Base-by-base conservation (phyloP, 2,888 invertebrate species). In the Aporophyla lueneburgensis region DNA sequence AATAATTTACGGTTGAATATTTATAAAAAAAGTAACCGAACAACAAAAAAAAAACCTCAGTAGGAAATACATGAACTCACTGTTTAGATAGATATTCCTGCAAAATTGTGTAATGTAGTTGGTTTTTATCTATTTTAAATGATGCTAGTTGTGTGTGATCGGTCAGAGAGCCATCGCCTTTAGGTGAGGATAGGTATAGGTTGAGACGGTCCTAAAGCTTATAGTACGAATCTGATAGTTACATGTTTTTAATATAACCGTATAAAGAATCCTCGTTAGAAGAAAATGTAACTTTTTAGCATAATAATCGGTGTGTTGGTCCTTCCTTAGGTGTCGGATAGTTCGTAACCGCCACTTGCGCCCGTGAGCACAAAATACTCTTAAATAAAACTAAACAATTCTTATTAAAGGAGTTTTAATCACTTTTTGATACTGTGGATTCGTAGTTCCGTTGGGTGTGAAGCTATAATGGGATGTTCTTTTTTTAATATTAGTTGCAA, bases 1-100 rank as follows among this genome's bases (percentile, higher is more conserved):
- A 96, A 96, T 96, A 96, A 96, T 96, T 96, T 96, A 96, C 91
- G 94, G 92, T 94, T 91, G 92, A 92, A 94, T 95, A 95, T 95
- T 95, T 95, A 95, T 94, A 93, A 91, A 92, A 92, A 91, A 86
- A 85, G 84, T 86, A 87, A 87, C 81, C 83, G 87, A 90, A 89
- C 88, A 90, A 88, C 88, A 90, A 88, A 87, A 89, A 92, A 90
- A 89, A 89, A 88, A 80, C 82, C 71, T 85, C 85, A 88, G 80
- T 91, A 91, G 89, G 86, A 91, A 92, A 90, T 91, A 92, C 91
- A 89, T 90, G 91, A 87, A 93, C 90, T 94, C 94, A 95, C 94
- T 92, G 92, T 95, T 93, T 94, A 93, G 93, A 93, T 93, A 92
- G 93, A 93, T 92, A 92, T 92, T 94, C 92, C 93, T 91, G 94